A percentile compares a stretch with the other conserved stretches of the same genome.
Conservation (phyloP, 2,113 vertebrate genomes). For the Austrofundulus limnaeus region DNA sequence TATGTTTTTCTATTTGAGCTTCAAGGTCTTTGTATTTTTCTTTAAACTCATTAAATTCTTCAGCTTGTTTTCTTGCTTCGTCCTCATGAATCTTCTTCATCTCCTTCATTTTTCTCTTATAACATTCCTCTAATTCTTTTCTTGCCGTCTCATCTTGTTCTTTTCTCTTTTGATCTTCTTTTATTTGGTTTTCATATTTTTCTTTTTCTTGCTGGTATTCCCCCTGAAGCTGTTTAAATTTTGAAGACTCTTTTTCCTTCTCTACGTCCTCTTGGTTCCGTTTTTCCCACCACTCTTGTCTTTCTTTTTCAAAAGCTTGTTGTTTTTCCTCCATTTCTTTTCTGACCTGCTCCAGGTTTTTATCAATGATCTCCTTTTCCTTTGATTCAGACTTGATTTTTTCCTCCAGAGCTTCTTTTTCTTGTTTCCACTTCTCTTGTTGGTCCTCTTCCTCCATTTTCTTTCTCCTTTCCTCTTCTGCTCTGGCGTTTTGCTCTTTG, state of each 20-base stretch:
- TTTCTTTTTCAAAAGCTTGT: constrained; percentile 22
- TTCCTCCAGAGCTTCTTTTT: not conserved
- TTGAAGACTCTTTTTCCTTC: constrained; percentile 8
- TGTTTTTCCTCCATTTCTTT: not conserved
- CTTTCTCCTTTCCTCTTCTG: constrained; percentile 3
- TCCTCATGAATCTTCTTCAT: constrained; percentile 6
- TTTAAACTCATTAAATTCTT: constrained; percentile 40
- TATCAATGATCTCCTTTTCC: not conserved
- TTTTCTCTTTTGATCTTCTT: not conserved
- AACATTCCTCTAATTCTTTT: not conserved
- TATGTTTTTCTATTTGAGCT: constrained; percentile 4
- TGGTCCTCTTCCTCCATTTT: constrained; percentile 5
- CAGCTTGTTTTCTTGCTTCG: constrained; percentile 43
- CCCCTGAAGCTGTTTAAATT: not conserved
- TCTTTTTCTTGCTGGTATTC: constrained; percentile 21
- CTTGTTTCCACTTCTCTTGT: constrained; percentile 1
- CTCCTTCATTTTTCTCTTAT: not conserved
- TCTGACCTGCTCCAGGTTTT: not conserved
- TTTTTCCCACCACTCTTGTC: constrained; percentile 14
- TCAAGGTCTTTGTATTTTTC: constrained; percentile 17
- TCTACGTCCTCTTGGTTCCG: constrained; percentile 1
- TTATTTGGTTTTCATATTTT: not conserved
- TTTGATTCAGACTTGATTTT: constrained; percentile 7
- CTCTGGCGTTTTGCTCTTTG: constrained; percentile 15
- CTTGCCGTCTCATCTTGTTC: constrained; percentile 8